A percentile compares a stretch with the other conserved stretches of the same genome.
phyloP scores from a whole-genome alignment of 2,113 vertebrate species.

The Eupsittula cactorum region DNA sequence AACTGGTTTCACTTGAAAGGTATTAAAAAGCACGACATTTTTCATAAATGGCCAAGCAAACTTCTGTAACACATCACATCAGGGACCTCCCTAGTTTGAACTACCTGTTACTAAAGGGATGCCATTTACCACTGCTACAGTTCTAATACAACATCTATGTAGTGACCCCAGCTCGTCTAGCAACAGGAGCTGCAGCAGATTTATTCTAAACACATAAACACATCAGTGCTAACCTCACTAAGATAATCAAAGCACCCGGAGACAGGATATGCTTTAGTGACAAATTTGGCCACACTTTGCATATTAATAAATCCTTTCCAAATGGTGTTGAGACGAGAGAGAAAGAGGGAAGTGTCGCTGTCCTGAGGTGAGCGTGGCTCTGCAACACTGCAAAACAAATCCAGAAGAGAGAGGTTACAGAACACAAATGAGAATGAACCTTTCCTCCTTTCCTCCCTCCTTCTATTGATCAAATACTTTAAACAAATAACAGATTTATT shows the following conservation, averaged over 20 bases:
- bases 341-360: conserved; percentile 84
- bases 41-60: background rate
- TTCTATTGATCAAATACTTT: background rate
- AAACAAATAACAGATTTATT: background rate
- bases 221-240: conserved; percentile 83
- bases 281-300: conserved; percentile 95
- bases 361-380: conserved; percentile 78
- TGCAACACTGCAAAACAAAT: conserved; percentile 75
- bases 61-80: background rate
- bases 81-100: background rate
- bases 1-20: background rate
- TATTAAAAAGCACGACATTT: background rate
- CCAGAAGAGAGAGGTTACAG: conserved; percentile 41
- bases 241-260: conserved; percentile 90
- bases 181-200: background rate
- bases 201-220: background rate
- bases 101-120: background rate
- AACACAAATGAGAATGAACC: background rate
- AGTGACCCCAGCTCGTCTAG: background rate
- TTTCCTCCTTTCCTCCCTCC: background rate
- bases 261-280: conserved; percentile 93
- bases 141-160: background rate
- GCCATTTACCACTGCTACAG: background rate
- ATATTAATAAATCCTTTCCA: conserved; percentile 99
- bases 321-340: conserved; percentile 86